Conservation (phyloP, 2,888 invertebrate genomes). For the Brachynemurus nebulosus region DNA sequence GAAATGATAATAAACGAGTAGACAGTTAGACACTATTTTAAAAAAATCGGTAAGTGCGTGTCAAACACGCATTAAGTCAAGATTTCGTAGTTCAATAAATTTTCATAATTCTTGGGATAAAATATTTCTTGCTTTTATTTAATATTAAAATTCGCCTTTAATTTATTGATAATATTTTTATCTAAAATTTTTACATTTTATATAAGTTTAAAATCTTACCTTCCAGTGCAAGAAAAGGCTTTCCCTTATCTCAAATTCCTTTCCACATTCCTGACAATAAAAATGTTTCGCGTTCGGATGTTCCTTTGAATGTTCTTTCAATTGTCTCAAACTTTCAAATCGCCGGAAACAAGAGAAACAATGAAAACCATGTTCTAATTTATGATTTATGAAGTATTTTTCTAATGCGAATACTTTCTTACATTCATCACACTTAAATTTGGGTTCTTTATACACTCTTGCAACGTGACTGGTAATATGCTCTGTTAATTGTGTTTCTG, state of each 20-base stretch:
- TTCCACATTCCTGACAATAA: slow-evolving; percentile 18
- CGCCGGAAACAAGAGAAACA: slow-evolving; percentile 5
- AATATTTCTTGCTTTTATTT: no score
- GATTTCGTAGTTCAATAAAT: no score
- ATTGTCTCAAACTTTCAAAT: slow-evolving; percentile 1
- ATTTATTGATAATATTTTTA: no score
- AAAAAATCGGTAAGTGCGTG: no score
- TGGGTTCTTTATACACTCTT: not conserved
- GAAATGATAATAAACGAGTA: no score
- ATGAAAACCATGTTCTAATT: slow-evolving; percentile 4
- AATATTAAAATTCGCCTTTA: no score
- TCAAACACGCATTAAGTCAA: no score
- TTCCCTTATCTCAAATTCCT: slow-evolving; percentile 19
- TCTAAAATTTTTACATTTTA: no score
- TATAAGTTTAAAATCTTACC: no score
- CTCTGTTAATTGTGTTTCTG: not conserved
- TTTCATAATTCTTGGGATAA: no score
- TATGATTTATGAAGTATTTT: slow-evolving; percentile 2
- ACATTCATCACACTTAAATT: slow-evolving; percentile 6
- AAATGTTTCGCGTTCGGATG: slow-evolving; percentile 19
- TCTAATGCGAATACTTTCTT: not conserved
- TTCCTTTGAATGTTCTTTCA: slow-evolving; percentile 10
- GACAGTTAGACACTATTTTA: no score
- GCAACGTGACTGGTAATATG: not conserved
- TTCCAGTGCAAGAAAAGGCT: slow-evolving; percentile 19